Percentiles rank a stretch among this genome's conserved stretches.
Conservation (phyloP, 2,888 invertebrate species). For the Platycnemis pennipes region DNA sequence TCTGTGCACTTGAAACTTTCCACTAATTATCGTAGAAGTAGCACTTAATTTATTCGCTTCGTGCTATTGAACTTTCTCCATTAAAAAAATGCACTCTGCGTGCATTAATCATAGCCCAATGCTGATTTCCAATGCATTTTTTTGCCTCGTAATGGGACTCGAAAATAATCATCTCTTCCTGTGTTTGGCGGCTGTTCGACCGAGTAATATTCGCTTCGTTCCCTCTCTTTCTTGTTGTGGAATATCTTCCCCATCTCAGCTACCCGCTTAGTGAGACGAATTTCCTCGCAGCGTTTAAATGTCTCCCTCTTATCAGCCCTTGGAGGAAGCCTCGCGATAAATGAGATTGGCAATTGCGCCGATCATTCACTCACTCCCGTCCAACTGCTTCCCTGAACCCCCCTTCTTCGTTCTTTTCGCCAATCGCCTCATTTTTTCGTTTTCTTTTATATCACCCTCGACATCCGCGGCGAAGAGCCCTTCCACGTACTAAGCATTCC, state of each 20-base stretch:
- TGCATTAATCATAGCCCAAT: too few species aligned
- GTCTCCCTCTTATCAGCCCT: neutral
- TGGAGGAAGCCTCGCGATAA: neutral
- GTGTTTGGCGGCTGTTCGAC: too few species aligned
- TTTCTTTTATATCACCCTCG: neutral
- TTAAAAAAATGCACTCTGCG: too few species aligned
- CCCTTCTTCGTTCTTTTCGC: neutral
- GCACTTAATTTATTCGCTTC: too few species aligned
- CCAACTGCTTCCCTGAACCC: neutral
- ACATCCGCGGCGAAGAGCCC: neutral
- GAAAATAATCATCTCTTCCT: too few species aligned
- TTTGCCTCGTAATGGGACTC: too few species aligned
- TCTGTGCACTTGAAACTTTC: too few species aligned
- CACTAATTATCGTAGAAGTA: too few species aligned
- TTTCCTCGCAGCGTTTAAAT: neutral
- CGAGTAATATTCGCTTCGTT: too few species aligned
- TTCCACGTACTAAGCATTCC: neutral
- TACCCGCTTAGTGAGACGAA: neutral
- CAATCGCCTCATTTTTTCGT: neutral
- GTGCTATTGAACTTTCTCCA: too few species aligned
- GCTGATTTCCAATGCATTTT: too few species aligned
- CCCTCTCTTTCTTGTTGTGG: neutral
- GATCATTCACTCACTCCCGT: neutral
- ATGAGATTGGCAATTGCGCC: neutral
- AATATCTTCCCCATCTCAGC: neutral